Evolutionary conservation across 2,113 vertebrate species (phyloP).

Genomic region (Zingel zingel): DNA sequence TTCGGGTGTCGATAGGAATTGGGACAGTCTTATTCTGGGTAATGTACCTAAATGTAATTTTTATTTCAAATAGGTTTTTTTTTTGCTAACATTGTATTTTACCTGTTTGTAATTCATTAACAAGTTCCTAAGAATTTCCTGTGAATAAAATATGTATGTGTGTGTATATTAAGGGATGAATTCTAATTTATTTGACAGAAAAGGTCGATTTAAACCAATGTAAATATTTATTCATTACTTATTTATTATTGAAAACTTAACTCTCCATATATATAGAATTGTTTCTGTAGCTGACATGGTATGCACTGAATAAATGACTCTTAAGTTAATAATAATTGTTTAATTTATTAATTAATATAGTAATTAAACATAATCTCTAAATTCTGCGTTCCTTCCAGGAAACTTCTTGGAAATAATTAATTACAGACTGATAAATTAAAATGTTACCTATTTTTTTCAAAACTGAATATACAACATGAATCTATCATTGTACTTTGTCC

Average conservation of each 20-base stretch:
- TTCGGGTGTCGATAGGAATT: conserved; percentile 90
- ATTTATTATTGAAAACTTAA: neutral
- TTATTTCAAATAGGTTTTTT: neutral
- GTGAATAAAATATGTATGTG: neutral
- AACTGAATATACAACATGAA: neutral
- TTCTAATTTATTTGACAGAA: neutral
- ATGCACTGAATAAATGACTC: neutral
- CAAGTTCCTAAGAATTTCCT: neutral
- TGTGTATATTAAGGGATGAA: neutral
- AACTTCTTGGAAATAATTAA: neutral
- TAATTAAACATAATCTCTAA: neutral
- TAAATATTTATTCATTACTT: neutral
- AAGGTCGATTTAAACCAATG: neutral
- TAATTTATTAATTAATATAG: neutral
- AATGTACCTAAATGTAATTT: conserved; percentile 59
- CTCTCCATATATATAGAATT: neutral
- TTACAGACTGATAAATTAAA: neutral
- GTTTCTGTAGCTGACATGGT: neutral
- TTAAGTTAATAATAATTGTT: neutral
- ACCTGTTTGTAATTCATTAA: neutral
- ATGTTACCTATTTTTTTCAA: neutral
- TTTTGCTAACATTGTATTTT: neutral
- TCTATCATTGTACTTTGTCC: neutral
- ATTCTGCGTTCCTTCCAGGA: neutral
- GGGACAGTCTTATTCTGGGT: conserved; percentile 97